These are phyloP conservation scores for Protophormia terraenovae DNA, from an alignment of 2,888 invertebrate species.

Conservation along the genomic window DNA sequence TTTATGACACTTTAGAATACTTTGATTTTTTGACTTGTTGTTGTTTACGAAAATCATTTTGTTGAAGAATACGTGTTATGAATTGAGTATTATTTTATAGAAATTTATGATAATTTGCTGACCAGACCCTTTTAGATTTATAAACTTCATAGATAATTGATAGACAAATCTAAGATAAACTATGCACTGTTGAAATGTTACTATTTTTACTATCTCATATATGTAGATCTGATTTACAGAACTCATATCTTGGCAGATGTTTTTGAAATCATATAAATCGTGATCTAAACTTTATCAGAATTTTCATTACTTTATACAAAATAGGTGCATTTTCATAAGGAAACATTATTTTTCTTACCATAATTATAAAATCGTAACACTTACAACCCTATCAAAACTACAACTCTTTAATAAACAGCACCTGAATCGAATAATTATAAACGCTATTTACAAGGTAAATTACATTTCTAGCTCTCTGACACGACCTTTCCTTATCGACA, in stretches of 20 bases:
- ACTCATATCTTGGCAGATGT: too few relatives aligned
- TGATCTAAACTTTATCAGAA: too few relatives aligned
- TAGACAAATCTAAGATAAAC: neutral
- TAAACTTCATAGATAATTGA: neutral
- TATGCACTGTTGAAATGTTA: too few relatives aligned
- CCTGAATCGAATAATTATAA: neutral
- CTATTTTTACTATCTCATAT: neutral
- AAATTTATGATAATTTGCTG: neutral
- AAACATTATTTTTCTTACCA: too few relatives aligned
- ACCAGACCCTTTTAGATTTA: neutral
- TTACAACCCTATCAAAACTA: neutral
- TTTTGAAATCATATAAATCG: too few relatives aligned
- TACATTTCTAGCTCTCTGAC: neutral
- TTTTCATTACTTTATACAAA: too few relatives aligned
- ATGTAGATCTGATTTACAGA: too few relatives aligned
- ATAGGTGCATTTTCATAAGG: too few relatives aligned
- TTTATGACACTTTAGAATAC: slow-evolving; percentile 23
- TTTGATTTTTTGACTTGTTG: neutral
- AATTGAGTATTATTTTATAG: neutral
- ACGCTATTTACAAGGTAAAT: neutral
- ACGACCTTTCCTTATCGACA: slow-evolving; percentile 9
- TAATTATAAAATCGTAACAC: too few relatives aligned
- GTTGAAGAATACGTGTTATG: neutral
- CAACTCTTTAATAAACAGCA: too few relatives aligned
- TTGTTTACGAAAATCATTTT: neutral